These are phyloP conservation scores for Drosophila micromelanica DNA, from an alignment of 1,140 invertebrate genomes.

Conservation along the genomic window DNA sequence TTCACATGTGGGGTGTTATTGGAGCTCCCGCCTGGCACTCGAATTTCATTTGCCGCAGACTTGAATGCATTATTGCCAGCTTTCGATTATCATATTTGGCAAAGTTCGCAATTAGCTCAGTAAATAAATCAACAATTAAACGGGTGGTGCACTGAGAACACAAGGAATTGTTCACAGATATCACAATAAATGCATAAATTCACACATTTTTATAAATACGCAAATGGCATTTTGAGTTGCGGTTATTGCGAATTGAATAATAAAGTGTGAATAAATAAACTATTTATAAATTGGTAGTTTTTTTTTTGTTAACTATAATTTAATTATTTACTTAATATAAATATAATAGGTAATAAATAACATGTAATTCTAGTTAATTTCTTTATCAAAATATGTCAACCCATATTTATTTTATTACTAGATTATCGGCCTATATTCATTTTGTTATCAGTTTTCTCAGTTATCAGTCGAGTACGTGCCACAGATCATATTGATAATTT, in stretches of 20 bases:
- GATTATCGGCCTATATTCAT: constrained; percentile 38
- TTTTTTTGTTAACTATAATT: neutral
- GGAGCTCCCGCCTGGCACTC: neutral
- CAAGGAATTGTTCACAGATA: constrained; percentile 15
- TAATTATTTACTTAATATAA: constrained; percentile 19
- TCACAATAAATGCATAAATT: constrained; percentile 14
- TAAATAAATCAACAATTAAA: constrained; percentile 59
- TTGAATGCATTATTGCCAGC: constrained; percentile 53
- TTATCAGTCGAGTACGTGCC: constrained; percentile 39
- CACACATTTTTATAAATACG: constrained; percentile 3
- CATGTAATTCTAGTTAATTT: constrained; percentile 18
- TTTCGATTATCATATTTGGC: constrained; percentile 48
- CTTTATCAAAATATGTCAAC: constrained; percentile 40
- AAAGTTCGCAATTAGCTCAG: constrained; percentile 60
- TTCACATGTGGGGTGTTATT: constrained; percentile 26
- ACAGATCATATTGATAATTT: constrained; percentile 36
- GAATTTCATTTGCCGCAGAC: constrained; percentile 4
- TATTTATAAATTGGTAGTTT: neutral
- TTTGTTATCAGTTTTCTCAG: constrained; percentile 36
- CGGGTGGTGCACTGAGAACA: neutral
- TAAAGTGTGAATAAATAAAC: neutral
- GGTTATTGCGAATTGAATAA: neutral
- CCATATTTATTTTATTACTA: constrained; percentile 41
- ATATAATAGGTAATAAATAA: constrained; percentile 36
- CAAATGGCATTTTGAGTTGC: constrained; percentile 2